Base-by-base conservation (phyloP, 2,113 vertebrate species). In the Platysternon megacephalum region DNA sequence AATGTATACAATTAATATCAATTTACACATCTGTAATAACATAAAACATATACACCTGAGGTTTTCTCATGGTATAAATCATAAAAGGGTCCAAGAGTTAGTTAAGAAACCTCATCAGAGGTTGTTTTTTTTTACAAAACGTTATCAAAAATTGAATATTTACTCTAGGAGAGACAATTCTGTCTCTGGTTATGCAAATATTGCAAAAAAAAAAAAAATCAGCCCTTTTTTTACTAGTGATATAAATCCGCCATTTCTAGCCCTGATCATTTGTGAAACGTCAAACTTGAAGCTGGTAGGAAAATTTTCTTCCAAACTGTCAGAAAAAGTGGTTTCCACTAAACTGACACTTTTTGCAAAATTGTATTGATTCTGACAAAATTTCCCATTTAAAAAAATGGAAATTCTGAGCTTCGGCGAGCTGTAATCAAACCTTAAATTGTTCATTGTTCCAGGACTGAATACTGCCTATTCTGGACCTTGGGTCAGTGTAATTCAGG, bases 1-100 rank as follows among this genome's bases (percentile, higher is more conserved):
- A 97, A 96, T 80, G 80, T 58, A 85, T 95, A 92, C 80, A 97
- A 90, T 98, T 95, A 97, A 88, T 89, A 94, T 97, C 91, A 61
- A 86, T 95, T 97, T 97, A 94, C 91, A 95, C 83, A 97, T 94
- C 91, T 96, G 84, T 74, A 94, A 82, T 90, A 85, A 96, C 78
- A 97, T 84, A 91, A 95, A 89, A 87, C 93, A 58, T 53, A 95
- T 95, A 53, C 82, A 91, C 83, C 80, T 14, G 12, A 85, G 97
- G 93, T 97, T 93, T 93, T 90, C 91, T 93, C 26, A 0, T 89
- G 85, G 12, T 46, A 96, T 97, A 96, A 97, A 96, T 97, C 94
- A 93, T 86, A 81, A 56, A 87, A 86, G 83, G 56, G 76, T 79
- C 94, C 88, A 95, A 93, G 90, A 92, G 72, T 85, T 92, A 93